Percentiles rank a stretch among this genome's conserved stretches.
Evolutionary conservation across 2,888 invertebrate species (phyloP).

Genomic region (Muscina levida): DNA sequence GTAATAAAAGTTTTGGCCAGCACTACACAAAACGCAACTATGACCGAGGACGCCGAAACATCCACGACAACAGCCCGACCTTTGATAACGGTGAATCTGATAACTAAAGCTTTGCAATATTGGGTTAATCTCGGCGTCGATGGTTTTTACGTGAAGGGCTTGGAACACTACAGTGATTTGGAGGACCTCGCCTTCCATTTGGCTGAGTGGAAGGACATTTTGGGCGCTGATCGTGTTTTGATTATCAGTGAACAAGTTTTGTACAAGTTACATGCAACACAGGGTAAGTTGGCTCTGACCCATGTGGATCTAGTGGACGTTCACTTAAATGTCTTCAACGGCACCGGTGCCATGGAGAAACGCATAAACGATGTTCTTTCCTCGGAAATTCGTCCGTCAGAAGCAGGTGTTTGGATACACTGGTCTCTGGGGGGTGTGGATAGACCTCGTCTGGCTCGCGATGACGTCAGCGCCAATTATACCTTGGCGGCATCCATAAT

Average conservation of each 20-base stretch:
- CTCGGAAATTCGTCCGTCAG: conserved; percentile 82
- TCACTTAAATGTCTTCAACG: conserved; percentile 83
- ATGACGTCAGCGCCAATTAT: conserved; percentile 82
- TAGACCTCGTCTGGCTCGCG: conserved; percentile 81
- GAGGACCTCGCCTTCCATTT: conserved; percentile 82
- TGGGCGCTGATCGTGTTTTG: conserved; percentile 84
- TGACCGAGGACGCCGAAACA: neutral
- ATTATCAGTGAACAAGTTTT: conserved; percentile 84
- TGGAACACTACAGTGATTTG: conserved; percentile 85
- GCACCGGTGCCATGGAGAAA: conserved; percentile 82
- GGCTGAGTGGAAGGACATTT: conserved; percentile 85
- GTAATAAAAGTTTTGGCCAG: conserved; percentile 18
- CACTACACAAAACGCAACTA: conserved; percentile 29
- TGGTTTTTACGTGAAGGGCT: conserved; percentile 92
- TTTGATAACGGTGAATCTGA: conserved; percentile 74
- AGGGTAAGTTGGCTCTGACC: conserved; percentile 83
- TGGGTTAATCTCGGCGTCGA: conserved; percentile 91
- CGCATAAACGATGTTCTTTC: conserved; percentile 83
- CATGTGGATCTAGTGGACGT: conserved; percentile 88
- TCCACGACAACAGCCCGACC: conserved; percentile 34
- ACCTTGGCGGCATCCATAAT: conserved; percentile 86
- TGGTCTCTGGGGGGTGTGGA: conserved; percentile 88
- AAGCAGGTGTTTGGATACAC: conserved; percentile 87
- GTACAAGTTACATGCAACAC: conserved; percentile 79
- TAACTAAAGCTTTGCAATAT: conserved; percentile 83